Base-by-base conservation (phyloP, 2,888 invertebrate species). In the Teleogryllus oceanicus region DNA sequence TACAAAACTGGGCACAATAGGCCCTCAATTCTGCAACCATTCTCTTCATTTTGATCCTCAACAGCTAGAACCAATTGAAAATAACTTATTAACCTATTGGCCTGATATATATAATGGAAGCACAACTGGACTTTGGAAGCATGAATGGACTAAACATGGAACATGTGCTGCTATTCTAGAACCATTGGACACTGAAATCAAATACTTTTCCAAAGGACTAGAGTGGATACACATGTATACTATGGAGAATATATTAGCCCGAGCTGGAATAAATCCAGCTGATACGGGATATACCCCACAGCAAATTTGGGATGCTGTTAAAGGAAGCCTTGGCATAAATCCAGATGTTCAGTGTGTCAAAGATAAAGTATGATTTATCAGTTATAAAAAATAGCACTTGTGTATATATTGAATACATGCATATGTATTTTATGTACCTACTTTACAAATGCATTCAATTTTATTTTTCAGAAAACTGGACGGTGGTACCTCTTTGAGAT, bases 71-170 rank as follows among this genome's bases (percentile, higher is more conserved):
- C 88, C 91, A 0, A 90, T 95, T 79, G 88, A 90, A 83, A 84
- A 86, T 8, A 86, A 90, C 74, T 84, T 94, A 81, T 88, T 90
- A 81, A 86, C 89, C 76, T 90, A 89, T 83, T 96, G 96, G 96
- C 90, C 91, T 0, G 93, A 94, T 84, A 88, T 95, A 80, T 92
- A 94, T 85, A 90, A 90, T 83, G 90, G 90, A 87, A 85, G 85
- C 81, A 82, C 84, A 20, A 82, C 82, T 84, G 24, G 50, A 49
- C n/a, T 95, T 37, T 95, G 94, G 94, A 88, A 91, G 81, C 94
- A 95, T 84, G 95, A 95, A 86, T 95, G 95, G 95, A 86, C 88
- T 0, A 95, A 95, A 84, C 95, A 95, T 85, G 95, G 95, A 2
- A 94, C 94, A 0, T 95, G 95, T 85, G 93, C 94, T 2, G 89